A percentile compares a stretch with the other conserved stretches of the same genome.
Conservation (phyloP, 2,113 vertebrate species). For the Stegastes partitus region DNA sequence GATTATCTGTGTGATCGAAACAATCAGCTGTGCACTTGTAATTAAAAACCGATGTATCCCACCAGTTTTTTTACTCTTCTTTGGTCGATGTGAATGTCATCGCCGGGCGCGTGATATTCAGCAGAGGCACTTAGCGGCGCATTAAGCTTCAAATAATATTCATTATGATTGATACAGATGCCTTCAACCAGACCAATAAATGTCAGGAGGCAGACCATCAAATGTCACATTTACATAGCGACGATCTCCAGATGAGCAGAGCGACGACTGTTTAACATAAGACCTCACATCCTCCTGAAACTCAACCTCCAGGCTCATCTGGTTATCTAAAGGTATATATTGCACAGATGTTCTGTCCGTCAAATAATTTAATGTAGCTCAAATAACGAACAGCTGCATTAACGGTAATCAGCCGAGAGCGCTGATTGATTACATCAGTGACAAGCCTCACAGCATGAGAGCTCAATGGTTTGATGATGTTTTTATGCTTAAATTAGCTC, state of each 20-base stretch:
- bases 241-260: not conserved
- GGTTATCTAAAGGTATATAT: not conserved
- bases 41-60: constrained; percentile 69
- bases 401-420: too few relatives aligned
- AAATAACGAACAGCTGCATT: too few relatives aligned
- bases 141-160: not conserved
- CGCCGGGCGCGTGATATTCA: not conserved
- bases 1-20: constrained; percentile 37
- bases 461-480: too few relatives aligned
- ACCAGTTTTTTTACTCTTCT: not conserved
- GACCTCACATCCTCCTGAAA: not conserved
- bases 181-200: constrained; percentile 27
- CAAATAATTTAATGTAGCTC: too few relatives aligned
- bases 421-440: too few relatives aligned
- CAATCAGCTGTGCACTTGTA: constrained; percentile 65
- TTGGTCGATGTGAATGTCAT: not conserved
- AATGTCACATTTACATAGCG: constrained; percentile 57
- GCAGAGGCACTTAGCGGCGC: not conserved
- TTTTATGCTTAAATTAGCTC: too few relatives aligned
- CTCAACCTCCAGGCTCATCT: not conserved
- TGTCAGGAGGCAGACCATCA: constrained; percentile 15
- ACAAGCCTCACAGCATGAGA: too few relatives aligned
- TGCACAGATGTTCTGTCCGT: not conserved
- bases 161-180: not conserved
- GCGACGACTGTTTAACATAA: too few relatives aligned